phyloP scores from a whole-genome alignment of 1,140 invertebrate species.

The Cydia strobilella region DNA sequence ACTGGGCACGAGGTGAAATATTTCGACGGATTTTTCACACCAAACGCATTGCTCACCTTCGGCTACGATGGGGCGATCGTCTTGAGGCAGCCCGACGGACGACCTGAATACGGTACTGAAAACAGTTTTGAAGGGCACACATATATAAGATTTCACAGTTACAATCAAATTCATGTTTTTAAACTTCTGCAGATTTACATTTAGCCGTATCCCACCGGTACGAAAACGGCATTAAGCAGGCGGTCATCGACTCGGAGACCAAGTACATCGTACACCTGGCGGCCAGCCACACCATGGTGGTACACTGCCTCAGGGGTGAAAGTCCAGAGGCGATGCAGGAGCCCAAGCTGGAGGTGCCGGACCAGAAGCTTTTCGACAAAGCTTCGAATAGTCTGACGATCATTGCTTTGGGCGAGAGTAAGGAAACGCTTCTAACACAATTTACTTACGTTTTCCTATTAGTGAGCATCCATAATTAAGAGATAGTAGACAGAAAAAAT shows the following conservation, averaged over 20 bases:
- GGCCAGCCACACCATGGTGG: slow-evolving; percentile 46
- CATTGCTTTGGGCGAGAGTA: slow-evolving; percentile 53
- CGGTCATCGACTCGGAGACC: slow-evolving; percentile 44
- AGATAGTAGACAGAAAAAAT: too few relatives aligned
- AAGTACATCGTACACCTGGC: slow-evolving; percentile 47
- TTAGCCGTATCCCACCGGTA: slow-evolving; percentile 63
- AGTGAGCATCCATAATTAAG: too few relatives aligned
- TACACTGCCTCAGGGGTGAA: slow-evolving; percentile 28
- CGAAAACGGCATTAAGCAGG: slow-evolving; percentile 56
- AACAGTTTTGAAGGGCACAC: too few relatives aligned
- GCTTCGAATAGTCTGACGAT: slow-evolving; percentile 43
- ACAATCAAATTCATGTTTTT: not conserved
- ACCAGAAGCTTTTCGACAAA: slow-evolving; percentile 40
- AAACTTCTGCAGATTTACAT: slow-evolving; percentile 53
- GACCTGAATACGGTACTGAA: slow-evolving; percentile 50
- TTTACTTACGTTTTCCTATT: too few relatives aligned
- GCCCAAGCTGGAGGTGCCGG: slow-evolving; percentile 41
- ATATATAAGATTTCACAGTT: not conserved
- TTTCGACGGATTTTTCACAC: slow-evolving; percentile 49
- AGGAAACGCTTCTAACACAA: slow-evolving; percentile 35
- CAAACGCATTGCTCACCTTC: slow-evolving; percentile 53
- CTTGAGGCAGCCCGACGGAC: slow-evolving; percentile 49
- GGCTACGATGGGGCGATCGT: slow-evolving; percentile 60
- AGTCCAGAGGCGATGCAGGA: slow-evolving; percentile 27
- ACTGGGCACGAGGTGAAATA: slow-evolving; percentile 65